Percentiles rank a stretch among this genome's conserved stretches.
Conservation (phyloP, 2,888 invertebrate species). For the Brenthis ino region DNA sequence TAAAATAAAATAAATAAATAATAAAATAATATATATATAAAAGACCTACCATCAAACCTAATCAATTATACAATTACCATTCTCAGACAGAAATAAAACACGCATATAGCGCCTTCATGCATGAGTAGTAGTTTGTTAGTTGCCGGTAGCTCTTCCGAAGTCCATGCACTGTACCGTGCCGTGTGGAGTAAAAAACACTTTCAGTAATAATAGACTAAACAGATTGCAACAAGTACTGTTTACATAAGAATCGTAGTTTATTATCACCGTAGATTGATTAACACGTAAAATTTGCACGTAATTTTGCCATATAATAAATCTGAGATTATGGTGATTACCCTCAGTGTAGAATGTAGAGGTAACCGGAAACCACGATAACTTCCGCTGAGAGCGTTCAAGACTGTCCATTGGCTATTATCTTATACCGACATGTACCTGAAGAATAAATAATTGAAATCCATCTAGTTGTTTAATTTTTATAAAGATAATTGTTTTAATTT, state of each 20-base stretch:
- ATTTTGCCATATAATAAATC: too few species aligned
- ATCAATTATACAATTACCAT: too few species aligned
- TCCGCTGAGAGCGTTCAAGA: conserved; percentile 6
- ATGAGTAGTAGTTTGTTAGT: conserved; percentile 10
- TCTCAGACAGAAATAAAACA: conserved; percentile 2
- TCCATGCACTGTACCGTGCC: background rate
- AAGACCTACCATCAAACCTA: too few species aligned
- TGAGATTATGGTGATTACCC: too few species aligned
- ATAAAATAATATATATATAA: too few species aligned
- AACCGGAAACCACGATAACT: background rate
- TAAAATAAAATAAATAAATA: too few species aligned
- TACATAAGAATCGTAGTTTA: background rate
- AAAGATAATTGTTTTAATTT: background rate
- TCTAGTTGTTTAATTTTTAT: conserved; percentile 29
- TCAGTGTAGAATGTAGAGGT: background rate
- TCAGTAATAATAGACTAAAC: background rate
- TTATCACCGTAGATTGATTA: background rate
- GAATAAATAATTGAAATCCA: conserved; percentile 36
- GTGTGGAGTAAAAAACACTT: background rate
- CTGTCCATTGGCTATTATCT: conserved; percentile 4
- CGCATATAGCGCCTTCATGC: conserved; percentile 30
- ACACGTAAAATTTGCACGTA: background rate
- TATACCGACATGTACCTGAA: conserved; percentile 35
- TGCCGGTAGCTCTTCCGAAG: background rate
- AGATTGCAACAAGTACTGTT: background rate